Base-by-base conservation (phyloP, 2,113 vertebrate genomes). In the Leucoraja erinaceus region DNA sequence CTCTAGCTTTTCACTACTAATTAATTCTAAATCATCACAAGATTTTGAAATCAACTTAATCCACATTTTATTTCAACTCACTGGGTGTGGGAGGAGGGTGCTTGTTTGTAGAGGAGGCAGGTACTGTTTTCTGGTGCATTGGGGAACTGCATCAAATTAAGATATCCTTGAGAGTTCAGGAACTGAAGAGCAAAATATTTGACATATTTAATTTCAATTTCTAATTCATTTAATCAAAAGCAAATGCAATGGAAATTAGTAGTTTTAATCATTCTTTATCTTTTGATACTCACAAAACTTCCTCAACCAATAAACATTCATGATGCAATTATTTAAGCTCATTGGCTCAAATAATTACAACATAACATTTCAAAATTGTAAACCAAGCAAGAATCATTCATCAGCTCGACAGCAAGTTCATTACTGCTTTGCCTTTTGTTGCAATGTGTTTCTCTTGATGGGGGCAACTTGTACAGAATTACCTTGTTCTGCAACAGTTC, bases 251-350 rank as follows among this genome's bases (percentile, higher is more conserved):
- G 76, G 77, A 8, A 86, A n/a, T 86, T 11, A n/a, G 66, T 70
- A 38, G 88, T 6, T 28, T 70, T 70, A 70, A 38, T 38, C 63
- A 68, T 7, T 68, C 16, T 90, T 90, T 16, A 90, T 70, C 18
- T 90, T n/a, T 70, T 90, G 31, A 68, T 70, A 68, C 66, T 38
- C 31, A 86, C 86, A 66, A 88, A n/a, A 90, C 14, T 38, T 90
- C 16, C 88, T 70, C 33, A 70, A 90, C 88, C 66, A 70, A 66
- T 2, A 2, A 70, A 25, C 16, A 1, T 12, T 33, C 38, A 7
- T 16, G 33, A 16, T 70, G n/a, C n/a, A 63, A 31, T 25, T 63
- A 88, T 7, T 66, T 59, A 88, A 12, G 59, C 14, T 22, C 28
- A 7, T 3, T 56, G 47, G 25, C 3, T 59, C 47, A 84, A 25